These are phyloP conservation scores for Phrynocephalus guinanensis DNA, from an alignment of 2,797 vertebrate genomes.

Conservation along the genomic window DNA sequence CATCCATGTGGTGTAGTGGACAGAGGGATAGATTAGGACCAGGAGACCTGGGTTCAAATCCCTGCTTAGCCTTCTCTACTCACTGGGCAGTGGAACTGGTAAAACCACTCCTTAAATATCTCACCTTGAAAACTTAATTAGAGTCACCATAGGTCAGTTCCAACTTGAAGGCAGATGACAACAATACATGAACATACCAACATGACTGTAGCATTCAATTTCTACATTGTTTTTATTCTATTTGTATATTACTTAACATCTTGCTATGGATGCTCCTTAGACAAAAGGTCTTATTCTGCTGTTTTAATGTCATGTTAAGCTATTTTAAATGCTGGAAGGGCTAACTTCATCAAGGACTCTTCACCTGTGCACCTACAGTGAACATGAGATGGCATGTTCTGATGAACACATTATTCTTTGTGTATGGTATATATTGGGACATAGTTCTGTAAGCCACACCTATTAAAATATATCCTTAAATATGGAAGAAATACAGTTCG, in stretches of 20 bases:
- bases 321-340: not conserved
- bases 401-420: not conserved
- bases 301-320: not conserved
- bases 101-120: too few relatives aligned
- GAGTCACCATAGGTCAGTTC: too few relatives aligned
- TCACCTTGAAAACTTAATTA: too few relatives aligned
- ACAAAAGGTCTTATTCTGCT: not conserved
- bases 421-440: too few relatives aligned
- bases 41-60: too few relatives aligned
- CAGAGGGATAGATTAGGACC: too few relatives aligned
- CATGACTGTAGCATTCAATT: not conserved
- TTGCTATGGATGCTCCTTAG: not conserved
- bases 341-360: not conserved
- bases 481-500: not conserved
- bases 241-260: not conserved
- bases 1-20: too few relatives aligned
- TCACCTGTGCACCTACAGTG: not conserved
- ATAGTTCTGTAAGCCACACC: not conserved
- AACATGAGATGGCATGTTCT: not conserved
- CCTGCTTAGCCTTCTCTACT: too few relatives aligned
- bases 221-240: fast-evolving
- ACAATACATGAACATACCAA: not conserved
- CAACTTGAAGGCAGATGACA: too few relatives aligned
- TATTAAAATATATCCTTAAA: not conserved
- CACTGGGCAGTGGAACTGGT: too few relatives aligned